phyloP scores from a whole-genome alignment of 2,888 invertebrate species.

The Pterobdella sp. region DNA sequence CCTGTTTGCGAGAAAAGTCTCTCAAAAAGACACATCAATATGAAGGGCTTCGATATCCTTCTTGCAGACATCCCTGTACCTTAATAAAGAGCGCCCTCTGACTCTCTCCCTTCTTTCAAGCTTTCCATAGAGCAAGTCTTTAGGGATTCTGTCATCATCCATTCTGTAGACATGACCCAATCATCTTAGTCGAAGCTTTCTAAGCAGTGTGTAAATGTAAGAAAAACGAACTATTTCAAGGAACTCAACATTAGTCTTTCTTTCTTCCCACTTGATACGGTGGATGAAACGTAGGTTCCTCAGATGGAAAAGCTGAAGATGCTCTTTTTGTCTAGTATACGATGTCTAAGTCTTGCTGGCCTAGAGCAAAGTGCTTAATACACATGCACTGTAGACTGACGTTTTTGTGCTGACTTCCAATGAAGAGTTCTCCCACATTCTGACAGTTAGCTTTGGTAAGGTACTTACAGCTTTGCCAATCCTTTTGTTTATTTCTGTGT shows the following conservation, averaged over 20 bases:
- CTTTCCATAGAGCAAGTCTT: not conserved
- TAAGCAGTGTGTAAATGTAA: not conserved
- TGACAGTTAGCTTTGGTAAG: not conserved
- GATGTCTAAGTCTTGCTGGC: not conserved
- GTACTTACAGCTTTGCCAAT: not conserved
- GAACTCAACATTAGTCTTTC: not conserved
- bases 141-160: not conserved
- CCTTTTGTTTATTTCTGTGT: not conserved
- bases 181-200: not conserved
- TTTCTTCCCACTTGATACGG: not conserved
- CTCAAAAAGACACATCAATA: too few relatives aligned
- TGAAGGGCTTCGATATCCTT: not conserved
- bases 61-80: not conserved
- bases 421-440: not conserved
- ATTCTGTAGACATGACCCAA: not conserved
- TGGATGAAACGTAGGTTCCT: not conserved
- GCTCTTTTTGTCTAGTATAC: not conserved
- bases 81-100: not conserved
- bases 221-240: not conserved
- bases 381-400: not conserved
- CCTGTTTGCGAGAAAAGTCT: too few relatives aligned
- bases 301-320: not conserved
- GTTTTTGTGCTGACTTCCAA: not conserved
- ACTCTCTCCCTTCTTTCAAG: not conserved
- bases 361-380: slow-evolving; percentile 1